Evolutionary conservation across 2,888 invertebrate genomes (phyloP), one percentile per base, ranked within the genome.

Genomic region (Zootermopsis nevadensis): DNA sequence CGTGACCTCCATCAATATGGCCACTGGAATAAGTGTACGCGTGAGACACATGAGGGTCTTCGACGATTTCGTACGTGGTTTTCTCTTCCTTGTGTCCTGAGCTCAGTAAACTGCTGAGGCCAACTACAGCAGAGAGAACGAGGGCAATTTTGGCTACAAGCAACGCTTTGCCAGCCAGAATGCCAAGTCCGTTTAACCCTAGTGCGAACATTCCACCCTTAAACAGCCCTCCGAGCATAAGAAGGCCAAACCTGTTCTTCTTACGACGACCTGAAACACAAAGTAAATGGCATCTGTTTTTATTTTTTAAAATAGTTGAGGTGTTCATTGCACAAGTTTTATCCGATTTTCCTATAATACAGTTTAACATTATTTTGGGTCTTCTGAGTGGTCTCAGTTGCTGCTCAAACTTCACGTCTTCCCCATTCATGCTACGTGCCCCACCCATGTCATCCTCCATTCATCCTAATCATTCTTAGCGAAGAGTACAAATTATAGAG

Each of bases 1-100:
- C 90, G 76, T 92, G 92, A 80, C 92, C 92, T 85, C 93, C 93
- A 85, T 90, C 90, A 87, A 94, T 94, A 87, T 86, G 86, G 76
- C 86, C 85, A 86, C 95, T 95, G 8, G 94, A 93, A 88, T 96
- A 95, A 86, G 93, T 77, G 77, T 85, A 82, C 4, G 80, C 93
- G 88, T 95, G 94, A 80, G 94, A 94, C 82, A 95, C 93, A 87
- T 95, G 94, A n/a, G 96, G 96, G 89, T 96, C 94, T 88, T 96
- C 96, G 82, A 96, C 94, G 86, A 96, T 95, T 89, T 96, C 96
- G 86, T 96, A 94, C 8, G 96, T 96, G 0, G 95, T 96, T 89
- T 95, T 95, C 55, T 76, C 76, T n/a, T 85, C 84, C 8, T 80
- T 80, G 22, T 79, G 77, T 55, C 77, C 82, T 33, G 42, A 31